These are phyloP conservation scores for Drosophila paucipuncta DNA, from an alignment of 2,888 invertebrate species.

Conservation along the genomic window DNA sequence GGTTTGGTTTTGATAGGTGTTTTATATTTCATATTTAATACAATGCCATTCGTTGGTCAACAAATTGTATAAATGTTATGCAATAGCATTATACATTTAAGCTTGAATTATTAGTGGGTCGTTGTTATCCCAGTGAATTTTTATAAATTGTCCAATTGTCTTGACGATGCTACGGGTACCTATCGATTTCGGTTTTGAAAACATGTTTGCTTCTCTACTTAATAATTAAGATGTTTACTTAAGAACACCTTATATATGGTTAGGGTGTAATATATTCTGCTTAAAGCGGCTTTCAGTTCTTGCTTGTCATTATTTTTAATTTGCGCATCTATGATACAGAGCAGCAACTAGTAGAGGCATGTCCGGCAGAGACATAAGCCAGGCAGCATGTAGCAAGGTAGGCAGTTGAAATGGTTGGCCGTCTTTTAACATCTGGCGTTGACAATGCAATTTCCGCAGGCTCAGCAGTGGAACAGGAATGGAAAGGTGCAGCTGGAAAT, in stretches of 20 bases:
- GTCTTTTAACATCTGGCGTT: slow-evolving; percentile 60
- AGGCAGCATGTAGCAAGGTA: slow-evolving; percentile 1
- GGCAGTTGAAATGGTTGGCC: slow-evolving; percentile 22
- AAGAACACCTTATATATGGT: neutral
- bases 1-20: neutral
- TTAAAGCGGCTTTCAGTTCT: slow-evolving; percentile 3
- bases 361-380: slow-evolving; percentile 13
- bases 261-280: slow-evolving; percentile 4
- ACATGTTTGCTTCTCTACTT: neutral
- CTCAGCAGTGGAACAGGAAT: slow-evolving; percentile 42
- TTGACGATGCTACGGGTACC: neutral
- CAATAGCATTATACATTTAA: neutral
- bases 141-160: neutral
- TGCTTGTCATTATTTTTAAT: slow-evolving; percentile 69
- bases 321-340: slow-evolving; percentile 66
- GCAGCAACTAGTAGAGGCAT: slow-evolving; percentile 8
- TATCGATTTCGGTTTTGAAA: neutral
- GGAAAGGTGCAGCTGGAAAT: slow-evolving; percentile 18
- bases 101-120: neutral
- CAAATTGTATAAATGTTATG: neutral
- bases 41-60: neutral
- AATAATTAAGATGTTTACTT: neutral
- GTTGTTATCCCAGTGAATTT: neutral
- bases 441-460: slow-evolving; percentile 75
- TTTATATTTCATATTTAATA: neutral